Evolutionary conservation across 2,113 vertebrate species (phyloP).

Genomic region (Mesembrinibis cayennensis): DNA sequence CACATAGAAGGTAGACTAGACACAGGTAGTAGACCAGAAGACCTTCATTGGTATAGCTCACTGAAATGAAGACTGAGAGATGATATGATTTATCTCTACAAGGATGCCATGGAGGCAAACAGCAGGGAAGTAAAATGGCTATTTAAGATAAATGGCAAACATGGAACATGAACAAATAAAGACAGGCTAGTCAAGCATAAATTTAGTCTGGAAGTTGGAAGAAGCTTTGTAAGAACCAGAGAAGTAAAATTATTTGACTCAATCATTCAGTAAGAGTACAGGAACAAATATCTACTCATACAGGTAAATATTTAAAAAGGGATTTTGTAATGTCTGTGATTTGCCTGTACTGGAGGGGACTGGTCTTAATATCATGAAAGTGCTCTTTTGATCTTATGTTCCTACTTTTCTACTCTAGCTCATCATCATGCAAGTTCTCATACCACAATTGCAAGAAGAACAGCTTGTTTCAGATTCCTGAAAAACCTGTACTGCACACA

Average conservation of each 20-base stretch:
- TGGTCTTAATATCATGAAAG: not conserved
- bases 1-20: not conserved
- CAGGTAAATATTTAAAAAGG: not conserved
- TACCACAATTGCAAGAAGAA: not conserved
- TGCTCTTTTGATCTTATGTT: not conserved
- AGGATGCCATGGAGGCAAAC: not conserved
- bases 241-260: not conserved
- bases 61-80: not conserved
- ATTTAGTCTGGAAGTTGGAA: not conserved
- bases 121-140: not conserved
- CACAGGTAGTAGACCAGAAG: not conserved
- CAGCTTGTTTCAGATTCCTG: not conserved
- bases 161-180: not conserved
- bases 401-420: not conserved
- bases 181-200: not conserved
- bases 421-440: not conserved
- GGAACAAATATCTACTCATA: not conserved
- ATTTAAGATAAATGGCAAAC: not conserved
- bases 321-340: not conserved
- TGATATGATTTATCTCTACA: not conserved
- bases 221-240: not conserved
- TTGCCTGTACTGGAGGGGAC: not conserved
- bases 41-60: not conserved
- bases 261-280: not conserved
- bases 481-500: not conserved